A percentile compares a stretch with the other conserved stretches of the same genome.
These are phyloP conservation scores for Helicoverpa armigera DNA, from an alignment of 1,140 invertebrate species.

Conservation along the genomic window DNA sequence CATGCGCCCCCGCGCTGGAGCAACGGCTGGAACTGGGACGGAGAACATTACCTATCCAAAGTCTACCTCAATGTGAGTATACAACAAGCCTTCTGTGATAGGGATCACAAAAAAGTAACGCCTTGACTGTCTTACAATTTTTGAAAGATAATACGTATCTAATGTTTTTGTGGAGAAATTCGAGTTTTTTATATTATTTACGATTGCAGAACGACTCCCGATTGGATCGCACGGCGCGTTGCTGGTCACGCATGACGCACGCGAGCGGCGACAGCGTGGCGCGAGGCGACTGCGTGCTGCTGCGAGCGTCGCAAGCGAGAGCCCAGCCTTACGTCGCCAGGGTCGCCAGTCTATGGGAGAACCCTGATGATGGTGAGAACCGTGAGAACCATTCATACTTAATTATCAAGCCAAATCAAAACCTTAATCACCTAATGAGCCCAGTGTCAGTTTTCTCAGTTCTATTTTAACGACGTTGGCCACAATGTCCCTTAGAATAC, in stretches of 20 bases:
- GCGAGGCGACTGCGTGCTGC: slow-evolving; percentile 95
- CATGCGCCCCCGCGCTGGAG: slow-evolving; percentile 91
- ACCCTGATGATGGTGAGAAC: slow-evolving; percentile 95
- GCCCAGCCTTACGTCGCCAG: slow-evolving; percentile 98
- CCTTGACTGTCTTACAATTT: no score
- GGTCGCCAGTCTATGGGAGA: slow-evolving; percentile 97
- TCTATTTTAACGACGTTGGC: no score
- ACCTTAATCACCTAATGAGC: neutral
- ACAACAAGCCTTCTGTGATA: no score
- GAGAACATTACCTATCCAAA: slow-evolving; percentile 93
- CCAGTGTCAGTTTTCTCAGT: no score
- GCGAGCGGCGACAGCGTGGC: slow-evolving; percentile 94
- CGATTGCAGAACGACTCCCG: slow-evolving; percentile 91
- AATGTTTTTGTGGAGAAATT: no score
- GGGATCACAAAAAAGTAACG: no score
- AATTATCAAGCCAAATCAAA: neutral
- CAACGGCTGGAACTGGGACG: slow-evolving; percentile 97
- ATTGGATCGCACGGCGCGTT: slow-evolving; percentile 88
- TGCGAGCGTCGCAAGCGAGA: slow-evolving; percentile 92
- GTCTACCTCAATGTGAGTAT: slow-evolving; percentile 95
- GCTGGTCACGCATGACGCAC: slow-evolving; percentile 96
- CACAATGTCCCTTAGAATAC: no score
- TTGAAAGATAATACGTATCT: no score
- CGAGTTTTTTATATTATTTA: neutral
- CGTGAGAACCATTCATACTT: slow-evolving; percentile 1